Percentiles rank a stretch among this genome's conserved stretches.
These are phyloP conservation scores for Hydrolagus affinis DNA, from an alignment of 2,113 vertebrate species.

Conservation along the genomic window DNA sequence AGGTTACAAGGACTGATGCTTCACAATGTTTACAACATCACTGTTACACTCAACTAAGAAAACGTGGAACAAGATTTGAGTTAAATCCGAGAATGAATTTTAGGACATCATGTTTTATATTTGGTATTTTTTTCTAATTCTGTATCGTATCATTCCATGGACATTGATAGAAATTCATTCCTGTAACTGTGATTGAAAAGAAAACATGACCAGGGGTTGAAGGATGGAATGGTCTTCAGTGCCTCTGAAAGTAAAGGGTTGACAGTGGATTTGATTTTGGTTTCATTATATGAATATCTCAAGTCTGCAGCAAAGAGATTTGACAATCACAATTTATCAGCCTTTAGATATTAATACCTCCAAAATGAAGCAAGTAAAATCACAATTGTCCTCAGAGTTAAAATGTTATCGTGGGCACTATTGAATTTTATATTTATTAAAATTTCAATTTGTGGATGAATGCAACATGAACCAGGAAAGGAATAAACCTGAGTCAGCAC, in stretches of 20 bases:
- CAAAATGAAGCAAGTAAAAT: conserved; percentile 15
- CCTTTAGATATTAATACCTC: conserved; percentile 11
- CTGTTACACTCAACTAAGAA: neutral
- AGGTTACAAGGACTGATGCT: no score
- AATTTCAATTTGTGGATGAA: conserved; percentile 25
- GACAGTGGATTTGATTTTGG: neutral
- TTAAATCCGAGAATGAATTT: neutral
- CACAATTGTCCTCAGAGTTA: neutral
- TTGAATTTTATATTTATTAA: conserved; percentile 28
- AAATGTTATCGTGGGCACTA: neutral
- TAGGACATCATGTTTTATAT: neutral
- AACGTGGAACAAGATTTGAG: neutral
- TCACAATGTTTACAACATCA: no score
- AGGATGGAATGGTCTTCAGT: neutral
- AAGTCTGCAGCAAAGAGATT: neutral
- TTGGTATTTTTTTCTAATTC: neutral
- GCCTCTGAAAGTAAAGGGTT: neutral
- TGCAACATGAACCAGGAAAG: conserved; percentile 5
- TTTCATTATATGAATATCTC: conserved; percentile 8
- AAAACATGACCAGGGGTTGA: neutral
- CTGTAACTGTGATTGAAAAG: neutral
- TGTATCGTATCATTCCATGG: neutral
- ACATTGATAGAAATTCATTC: neutral
- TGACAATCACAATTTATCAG: neutral
- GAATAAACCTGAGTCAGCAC: neutral